Percentiles rank a stretch among this genome's conserved stretches.
Evolutionary conservation across 2,113 vertebrate genomes (phyloP).

Genomic region (Telmatochromis brachygnathus): DNA sequence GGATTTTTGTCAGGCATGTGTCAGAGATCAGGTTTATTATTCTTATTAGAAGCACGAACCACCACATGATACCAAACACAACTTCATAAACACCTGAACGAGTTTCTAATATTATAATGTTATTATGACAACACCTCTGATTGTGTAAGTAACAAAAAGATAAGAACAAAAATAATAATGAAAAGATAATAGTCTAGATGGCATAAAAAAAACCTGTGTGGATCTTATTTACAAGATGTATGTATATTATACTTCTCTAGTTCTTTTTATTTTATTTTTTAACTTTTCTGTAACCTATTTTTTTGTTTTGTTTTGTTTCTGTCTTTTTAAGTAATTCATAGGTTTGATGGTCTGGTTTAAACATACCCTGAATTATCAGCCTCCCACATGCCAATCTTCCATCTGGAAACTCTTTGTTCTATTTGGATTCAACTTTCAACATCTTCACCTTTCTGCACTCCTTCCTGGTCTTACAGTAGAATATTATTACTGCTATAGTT

Average conservation of each 20-base stretch:
- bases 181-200: neutral
- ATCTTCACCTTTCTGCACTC: neutral
- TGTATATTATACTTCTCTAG: neutral
- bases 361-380: neutral
- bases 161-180: neutral
- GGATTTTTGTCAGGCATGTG: neutral
- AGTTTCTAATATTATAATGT: neutral
- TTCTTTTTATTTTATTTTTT: neutral
- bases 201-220: neutral
- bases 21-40: neutral
- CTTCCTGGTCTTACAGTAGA: rapidly evolving
- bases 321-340: neutral
- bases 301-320: neutral
- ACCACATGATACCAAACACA: neutral
- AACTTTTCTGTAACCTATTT: neutral
- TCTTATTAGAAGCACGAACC: neutral
- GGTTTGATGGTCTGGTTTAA: neutral
- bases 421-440: neutral
- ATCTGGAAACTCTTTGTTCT: neutral
- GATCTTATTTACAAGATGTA: neutral
- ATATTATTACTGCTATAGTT: neutral
- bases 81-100: neutral
- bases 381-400: neutral
- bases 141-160: neutral
- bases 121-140: neutral